Evolutionary conservation across 2,888 invertebrate species (phyloP).

Genomic region (Boloria euphrosyne): DNA sequence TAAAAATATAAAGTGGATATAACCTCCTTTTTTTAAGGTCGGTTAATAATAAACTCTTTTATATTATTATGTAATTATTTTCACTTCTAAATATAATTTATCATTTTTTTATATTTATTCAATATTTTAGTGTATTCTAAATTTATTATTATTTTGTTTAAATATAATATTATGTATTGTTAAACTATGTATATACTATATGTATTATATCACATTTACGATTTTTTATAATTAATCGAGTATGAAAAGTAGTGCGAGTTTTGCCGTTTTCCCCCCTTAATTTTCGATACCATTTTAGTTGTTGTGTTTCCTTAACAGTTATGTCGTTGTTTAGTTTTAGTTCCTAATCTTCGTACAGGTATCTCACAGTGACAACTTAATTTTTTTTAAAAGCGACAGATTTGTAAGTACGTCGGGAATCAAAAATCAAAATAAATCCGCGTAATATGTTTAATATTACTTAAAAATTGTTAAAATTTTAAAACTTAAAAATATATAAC

Average conservation of each 20-base stretch:
- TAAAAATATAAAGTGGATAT: too few species aligned
- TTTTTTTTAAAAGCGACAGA: slow-evolving; percentile 1
- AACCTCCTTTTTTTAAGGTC: too few species aligned
- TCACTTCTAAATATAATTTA: neutral
- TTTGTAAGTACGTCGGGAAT: neutral
- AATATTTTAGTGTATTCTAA: too few species aligned
- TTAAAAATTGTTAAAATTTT: neutral
- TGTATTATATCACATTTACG: neutral
- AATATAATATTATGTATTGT: too few species aligned
- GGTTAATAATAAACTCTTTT: too few species aligned
- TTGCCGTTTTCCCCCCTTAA: slow-evolving; percentile 47
- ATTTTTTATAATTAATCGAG: slow-evolving; percentile 55
- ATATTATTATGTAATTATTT: neutral
- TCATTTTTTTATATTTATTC: too few species aligned
- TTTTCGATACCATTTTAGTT: slow-evolving; percentile 55
- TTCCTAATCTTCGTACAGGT: slow-evolving; percentile 44
- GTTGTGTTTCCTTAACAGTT: slow-evolving; percentile 54
- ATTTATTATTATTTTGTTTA: too few species aligned
- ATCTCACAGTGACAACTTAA: slow-evolving; percentile 50
- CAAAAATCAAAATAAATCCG: too few species aligned
- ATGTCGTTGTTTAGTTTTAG: slow-evolving; percentile 39
- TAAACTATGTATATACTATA: too few species aligned
- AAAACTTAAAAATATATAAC: neutral
- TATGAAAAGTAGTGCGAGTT: slow-evolving; percentile 58
- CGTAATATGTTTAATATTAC: too few species aligned